Conservation (phyloP, 2,888 invertebrate species). For the Rutpela maculata region DNA sequence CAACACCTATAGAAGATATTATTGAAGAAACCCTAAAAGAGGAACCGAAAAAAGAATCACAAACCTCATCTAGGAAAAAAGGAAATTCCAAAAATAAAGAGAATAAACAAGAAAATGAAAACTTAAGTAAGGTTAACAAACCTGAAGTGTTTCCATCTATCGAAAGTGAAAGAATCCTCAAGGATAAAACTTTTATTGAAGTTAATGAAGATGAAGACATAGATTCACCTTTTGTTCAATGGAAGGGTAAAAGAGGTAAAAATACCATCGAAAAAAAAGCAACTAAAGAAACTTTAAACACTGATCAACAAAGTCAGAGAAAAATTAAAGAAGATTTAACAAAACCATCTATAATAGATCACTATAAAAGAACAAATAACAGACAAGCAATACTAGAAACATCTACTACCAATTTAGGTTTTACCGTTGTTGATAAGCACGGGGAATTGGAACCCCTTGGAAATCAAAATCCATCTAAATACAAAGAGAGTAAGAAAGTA, state of each 20-base stretch:
- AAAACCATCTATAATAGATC: slow-evolving; percentile 58
- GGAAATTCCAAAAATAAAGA: slow-evolving; percentile 42
- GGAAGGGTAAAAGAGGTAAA: slow-evolving; percentile 54
- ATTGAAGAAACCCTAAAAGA: slow-evolving; percentile 61
- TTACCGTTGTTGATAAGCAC: slow-evolving; percentile 10
- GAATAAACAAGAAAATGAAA: slow-evolving; percentile 32
- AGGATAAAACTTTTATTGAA: slow-evolving; percentile 37
- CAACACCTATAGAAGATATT: slow-evolving; percentile 62
- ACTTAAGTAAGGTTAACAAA: slow-evolving; percentile 26
- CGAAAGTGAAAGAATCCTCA: slow-evolving; percentile 29
- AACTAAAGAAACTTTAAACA: slow-evolving; percentile 47
- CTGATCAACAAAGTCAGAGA: slow-evolving; percentile 46
- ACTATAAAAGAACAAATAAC: slow-evolving; percentile 48
- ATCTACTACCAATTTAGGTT: slow-evolving; percentile 17
- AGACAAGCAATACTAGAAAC: slow-evolving; percentile 23
- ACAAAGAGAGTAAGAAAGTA: slow-evolving; percentile 63
- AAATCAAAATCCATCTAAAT: slow-evolving; percentile 44
- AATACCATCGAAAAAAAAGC: slow-evolving; percentile 46
- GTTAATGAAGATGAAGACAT: slow-evolving; percentile 42
- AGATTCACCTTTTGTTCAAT: slow-evolving; percentile 61
- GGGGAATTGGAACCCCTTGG: slow-evolving; percentile 37
- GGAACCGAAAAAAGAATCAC: slow-evolving; percentile 22
- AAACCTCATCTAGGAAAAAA: slow-evolving; percentile 42
- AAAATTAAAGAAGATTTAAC: slow-evolving; percentile 48
- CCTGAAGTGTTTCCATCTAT: slow-evolving; percentile 19